phyloP scores from a whole-genome alignment of 2,113 vertebrate genomes.

The Carollia perspicillata region DNA sequence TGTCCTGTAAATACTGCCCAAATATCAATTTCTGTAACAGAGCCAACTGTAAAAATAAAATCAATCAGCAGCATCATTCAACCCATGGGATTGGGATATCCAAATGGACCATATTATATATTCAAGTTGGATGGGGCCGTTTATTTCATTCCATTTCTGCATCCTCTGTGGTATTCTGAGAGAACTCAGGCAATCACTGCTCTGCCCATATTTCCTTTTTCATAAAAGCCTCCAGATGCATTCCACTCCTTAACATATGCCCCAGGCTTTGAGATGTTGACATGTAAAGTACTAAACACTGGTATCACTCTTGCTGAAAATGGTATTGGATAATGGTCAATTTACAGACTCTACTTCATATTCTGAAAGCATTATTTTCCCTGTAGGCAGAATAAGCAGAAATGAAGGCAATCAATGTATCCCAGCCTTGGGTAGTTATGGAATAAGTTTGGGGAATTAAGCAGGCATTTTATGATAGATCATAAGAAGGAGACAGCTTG shows the following conservation, averaged over 20 bases:
- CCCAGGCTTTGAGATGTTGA: background rate
- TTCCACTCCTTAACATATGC: background rate
- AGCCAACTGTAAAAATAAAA: background rate
- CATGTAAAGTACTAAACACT: background rate
- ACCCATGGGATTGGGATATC: background rate
- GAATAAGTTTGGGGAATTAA: background rate
- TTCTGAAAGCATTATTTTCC: constrained; percentile 30
- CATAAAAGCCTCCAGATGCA: background rate
- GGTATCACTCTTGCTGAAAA: background rate
- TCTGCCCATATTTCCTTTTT: background rate
- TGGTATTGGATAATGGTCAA: background rate
- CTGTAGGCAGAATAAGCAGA: background rate
- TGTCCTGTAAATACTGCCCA: constrained; percentile 17
- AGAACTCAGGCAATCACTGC: background rate
- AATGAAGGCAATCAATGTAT: background rate
- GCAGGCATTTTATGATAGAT: background rate
- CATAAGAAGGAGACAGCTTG: background rate
- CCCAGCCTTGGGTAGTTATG: background rate
- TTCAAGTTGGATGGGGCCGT: background rate
- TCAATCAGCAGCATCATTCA: background rate
- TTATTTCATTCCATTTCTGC: background rate
- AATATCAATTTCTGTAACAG: constrained; percentile 33
- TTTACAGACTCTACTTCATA: background rate
- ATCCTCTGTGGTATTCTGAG: background rate
- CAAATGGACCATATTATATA: background rate